Percentiles rank a stretch among this genome's conserved stretches.
These are phyloP conservation scores for Drosophila limbata DNA, from an alignment of 2,888 invertebrate species.

Conservation along the genomic window DNA sequence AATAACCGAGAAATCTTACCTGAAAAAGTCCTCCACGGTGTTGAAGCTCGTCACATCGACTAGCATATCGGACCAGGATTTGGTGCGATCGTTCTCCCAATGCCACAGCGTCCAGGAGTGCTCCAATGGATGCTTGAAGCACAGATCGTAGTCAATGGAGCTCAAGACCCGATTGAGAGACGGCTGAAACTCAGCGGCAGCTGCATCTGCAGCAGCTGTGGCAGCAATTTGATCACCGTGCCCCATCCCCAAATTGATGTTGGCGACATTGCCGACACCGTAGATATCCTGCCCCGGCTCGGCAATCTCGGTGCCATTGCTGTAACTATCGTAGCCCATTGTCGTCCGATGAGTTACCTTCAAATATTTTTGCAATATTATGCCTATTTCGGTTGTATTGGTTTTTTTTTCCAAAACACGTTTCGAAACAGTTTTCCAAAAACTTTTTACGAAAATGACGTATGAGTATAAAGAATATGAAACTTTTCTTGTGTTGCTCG, in stretches of 20 bases:
- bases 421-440: too few relatives aligned
- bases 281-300: slow-evolving; percentile 28
- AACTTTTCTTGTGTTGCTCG: slow-evolving; percentile 44
- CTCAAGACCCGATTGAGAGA: slow-evolving; percentile 55
- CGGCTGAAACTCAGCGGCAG: slow-evolving; percentile 37
- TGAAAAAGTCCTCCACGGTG: slow-evolving; percentile 99
- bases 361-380: slow-evolving; percentile 28
- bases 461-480: slow-evolving; percentile 39
- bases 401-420: not conserved
- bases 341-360: slow-evolving; percentile 21
- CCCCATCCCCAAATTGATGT: not conserved
- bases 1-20: slow-evolving; percentile 30
- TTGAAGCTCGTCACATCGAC: slow-evolving; percentile 96
- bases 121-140: slow-evolving; percentile 95
- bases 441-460: slow-evolving; percentile 29
- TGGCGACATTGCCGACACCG: slow-evolving; percentile 5
- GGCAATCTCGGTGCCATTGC: slow-evolving; percentile 30
- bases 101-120: slow-evolving; percentile 99
- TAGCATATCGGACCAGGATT: slow-evolving; percentile 95
- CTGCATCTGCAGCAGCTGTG: slow-evolving; percentile 20
- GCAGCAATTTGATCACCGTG: slow-evolving; percentile 38
- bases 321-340: slow-evolving; percentile 68
- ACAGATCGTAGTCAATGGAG: slow-evolving; percentile 86
- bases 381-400: slow-evolving; percentile 32
- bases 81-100: slow-evolving; percentile 94